Conservation (phyloP, 2,113 vertebrate genomes). For the Lethenteron reissneri region DNA sequence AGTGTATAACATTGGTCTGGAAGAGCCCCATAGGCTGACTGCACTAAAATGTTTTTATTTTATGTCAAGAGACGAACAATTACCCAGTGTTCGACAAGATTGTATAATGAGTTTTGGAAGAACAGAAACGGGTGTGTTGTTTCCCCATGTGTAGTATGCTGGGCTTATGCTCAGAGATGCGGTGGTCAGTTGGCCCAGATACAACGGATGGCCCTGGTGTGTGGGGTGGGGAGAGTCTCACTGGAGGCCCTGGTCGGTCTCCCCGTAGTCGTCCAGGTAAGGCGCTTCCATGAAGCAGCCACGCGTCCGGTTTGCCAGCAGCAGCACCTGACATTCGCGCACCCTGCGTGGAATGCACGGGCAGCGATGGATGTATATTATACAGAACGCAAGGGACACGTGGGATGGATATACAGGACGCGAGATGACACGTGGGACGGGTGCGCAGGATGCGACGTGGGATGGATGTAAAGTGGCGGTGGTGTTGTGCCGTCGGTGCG, state of each 20-base stretch:
- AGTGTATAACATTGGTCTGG: too few species aligned
- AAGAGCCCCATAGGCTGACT: too few species aligned
- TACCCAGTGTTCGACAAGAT: neutral
- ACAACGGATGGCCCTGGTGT: neutral
- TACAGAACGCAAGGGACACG: neutral
- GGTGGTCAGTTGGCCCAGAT: neutral
- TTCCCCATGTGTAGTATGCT: too few species aligned
- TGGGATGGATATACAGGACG: neutral
- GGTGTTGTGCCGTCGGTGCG: neutral
- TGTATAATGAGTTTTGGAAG: neutral
- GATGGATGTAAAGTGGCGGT: neutral
- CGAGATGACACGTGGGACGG: neutral
- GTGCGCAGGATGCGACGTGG: neutral
- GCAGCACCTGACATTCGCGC: slow-evolving; percentile 69
- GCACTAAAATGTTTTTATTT: too few species aligned
- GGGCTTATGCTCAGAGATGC: too few species aligned
- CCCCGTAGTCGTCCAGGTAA: slow-evolving; percentile 90
- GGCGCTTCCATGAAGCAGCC: slow-evolving; percentile 72
- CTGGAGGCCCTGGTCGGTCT: slow-evolving; percentile 75
- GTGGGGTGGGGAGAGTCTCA: slow-evolving; percentile 21
- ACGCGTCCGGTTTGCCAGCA: slow-evolving; percentile 71
- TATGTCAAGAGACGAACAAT: too few species aligned
- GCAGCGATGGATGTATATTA: neutral
- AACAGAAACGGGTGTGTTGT: slow-evolving; percentile 9
- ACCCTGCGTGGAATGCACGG: slow-evolving; percentile 31